Conservation (phyloP, 2,113 vertebrate genomes). For the Xenotilapia longispinis region DNA sequence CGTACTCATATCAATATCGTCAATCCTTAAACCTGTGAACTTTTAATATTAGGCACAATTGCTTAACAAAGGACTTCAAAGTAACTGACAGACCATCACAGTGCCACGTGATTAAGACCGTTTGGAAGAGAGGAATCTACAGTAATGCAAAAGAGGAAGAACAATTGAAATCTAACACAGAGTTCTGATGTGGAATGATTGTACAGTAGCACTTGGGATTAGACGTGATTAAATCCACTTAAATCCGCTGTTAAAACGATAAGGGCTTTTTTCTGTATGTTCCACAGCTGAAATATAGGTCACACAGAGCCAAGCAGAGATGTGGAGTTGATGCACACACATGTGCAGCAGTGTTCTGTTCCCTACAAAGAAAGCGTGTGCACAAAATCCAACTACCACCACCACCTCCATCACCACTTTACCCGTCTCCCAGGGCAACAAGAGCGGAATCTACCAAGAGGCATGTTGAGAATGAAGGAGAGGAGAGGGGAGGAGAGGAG, state of each 20-base stretch:
- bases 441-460: constrained; percentile 33
- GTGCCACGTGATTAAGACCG: background rate
- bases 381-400: background rate
- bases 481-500: background rate
- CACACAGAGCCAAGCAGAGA: constrained; percentile 17
- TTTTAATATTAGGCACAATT: background rate
- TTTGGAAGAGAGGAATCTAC: background rate
- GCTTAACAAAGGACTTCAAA: background rate
- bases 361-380: constrained; percentile 21
- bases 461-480: constrained; percentile 28
- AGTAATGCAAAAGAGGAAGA: background rate
- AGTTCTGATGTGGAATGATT: constrained; percentile 5
- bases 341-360: background rate
- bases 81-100: background rate
- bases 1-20: fast-evolving
- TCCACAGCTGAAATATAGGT: constrained; percentile 38
- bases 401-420: constrained; percentile 7
- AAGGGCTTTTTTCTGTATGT: constrained; percentile 2
- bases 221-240: constrained; percentile 46
- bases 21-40: background rate
- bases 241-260: constrained; percentile 33
- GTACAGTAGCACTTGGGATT: constrained; percentile 36
- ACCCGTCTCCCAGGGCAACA: constrained; percentile 63
- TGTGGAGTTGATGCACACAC: background rate
- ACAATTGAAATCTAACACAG: background rate